These are phyloP conservation scores for Styela plicata DNA, from an alignment of 23 tunicate species.

Conservation along the genomic window DNA sequence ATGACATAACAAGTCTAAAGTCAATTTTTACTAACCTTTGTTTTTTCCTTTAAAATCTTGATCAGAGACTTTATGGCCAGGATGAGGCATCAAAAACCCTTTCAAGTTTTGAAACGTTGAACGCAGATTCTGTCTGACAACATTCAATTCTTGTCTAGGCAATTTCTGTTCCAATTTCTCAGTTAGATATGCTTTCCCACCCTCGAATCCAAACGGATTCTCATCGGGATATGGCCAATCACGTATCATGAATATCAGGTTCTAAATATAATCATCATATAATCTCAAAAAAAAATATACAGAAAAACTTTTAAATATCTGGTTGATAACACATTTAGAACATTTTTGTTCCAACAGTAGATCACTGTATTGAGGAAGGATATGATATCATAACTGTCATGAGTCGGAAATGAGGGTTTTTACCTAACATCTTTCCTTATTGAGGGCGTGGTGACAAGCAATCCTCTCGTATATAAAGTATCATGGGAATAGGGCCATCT, in stretches of 20 bases:
- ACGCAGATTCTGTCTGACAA: not conserved
- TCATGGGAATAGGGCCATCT: no score
- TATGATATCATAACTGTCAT: not conserved
- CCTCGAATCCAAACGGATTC: not conserved
- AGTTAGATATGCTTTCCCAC: not conserved
- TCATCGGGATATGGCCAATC: constrained; percentile 20
- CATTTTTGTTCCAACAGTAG: not conserved
- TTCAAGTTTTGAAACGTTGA: not conserved
- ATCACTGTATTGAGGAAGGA: not conserved
- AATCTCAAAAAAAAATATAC: not conserved
- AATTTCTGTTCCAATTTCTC: not conserved
- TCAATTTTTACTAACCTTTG: no score
- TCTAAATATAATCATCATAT: not conserved
- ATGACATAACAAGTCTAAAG: no score
- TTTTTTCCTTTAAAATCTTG: not conserved
- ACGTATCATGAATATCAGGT: constrained; percentile 13
- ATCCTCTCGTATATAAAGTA: no score
- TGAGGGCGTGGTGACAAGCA: no score
- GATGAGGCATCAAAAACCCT: not conserved
- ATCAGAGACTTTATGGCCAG: not conserved
- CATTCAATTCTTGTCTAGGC: not conserved
- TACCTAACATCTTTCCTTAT: no score
- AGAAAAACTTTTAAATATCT: not conserved
- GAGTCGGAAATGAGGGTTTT: not conserved
- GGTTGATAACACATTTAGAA: not conserved